A percentile compares a stretch with the other conserved stretches of the same genome.
Evolutionary conservation across 2,113 vertebrate genomes (phyloP).

Genomic region (Aegotheles bennettii): DNA sequence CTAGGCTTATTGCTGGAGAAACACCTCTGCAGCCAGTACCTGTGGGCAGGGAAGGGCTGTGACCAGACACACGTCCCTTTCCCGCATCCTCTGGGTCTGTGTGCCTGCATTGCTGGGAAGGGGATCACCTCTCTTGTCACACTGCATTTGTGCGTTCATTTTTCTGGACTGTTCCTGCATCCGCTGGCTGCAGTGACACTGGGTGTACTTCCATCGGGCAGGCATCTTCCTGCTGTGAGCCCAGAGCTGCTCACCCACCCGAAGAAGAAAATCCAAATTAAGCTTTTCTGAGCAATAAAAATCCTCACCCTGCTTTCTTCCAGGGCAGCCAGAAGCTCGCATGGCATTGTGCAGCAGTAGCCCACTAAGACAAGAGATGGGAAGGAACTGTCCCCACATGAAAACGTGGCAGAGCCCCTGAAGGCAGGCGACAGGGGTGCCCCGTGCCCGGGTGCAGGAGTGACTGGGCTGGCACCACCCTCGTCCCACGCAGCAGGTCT

Average conservation of each 20-base stretch:
- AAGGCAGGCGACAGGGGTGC: not conserved
- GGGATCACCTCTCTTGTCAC: not conserved
- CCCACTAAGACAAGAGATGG: not conserved
- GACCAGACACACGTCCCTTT: not conserved
- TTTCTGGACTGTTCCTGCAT: not conserved
- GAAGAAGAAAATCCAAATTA: not conserved
- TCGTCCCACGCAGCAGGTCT: conserved; percentile 7
- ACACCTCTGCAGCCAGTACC: not conserved
- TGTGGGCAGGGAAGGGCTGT: not conserved
- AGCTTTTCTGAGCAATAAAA: not conserved
- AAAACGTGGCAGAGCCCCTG: not conserved
- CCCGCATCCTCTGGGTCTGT: not conserved
- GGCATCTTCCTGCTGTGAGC: fast-evolving
- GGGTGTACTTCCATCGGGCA: not conserved
- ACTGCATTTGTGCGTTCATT: fast-evolving
- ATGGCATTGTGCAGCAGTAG: not conserved
- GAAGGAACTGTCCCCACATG: fast-evolving
- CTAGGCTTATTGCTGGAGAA: not conserved
- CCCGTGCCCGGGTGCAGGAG: fast-evolving
- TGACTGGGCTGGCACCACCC: not conserved
- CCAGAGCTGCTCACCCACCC: not conserved
- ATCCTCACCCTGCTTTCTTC: not conserved
- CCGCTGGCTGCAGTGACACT: not conserved
- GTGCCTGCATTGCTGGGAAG: not conserved
- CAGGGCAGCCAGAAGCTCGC: not conserved